Evolutionary conservation across 2,797 vertebrate genomes (phyloP).

Genomic region (Hafferia zeledoni): DNA sequence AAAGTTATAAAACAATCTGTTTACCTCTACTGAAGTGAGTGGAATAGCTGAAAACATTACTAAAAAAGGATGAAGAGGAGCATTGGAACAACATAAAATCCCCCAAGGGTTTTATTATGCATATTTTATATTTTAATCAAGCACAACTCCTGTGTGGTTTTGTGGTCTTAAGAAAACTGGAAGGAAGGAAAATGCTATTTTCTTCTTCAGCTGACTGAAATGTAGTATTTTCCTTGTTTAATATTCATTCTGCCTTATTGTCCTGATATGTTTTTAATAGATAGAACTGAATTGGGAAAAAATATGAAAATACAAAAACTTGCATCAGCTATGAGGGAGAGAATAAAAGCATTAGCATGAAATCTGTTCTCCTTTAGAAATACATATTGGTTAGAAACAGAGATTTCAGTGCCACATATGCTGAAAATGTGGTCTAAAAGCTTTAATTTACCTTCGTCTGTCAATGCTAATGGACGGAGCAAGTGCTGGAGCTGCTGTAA

Average conservation of each 20-base stretch:
- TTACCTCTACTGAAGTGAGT: background rate
- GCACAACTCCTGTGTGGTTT: constrained; percentile 26
- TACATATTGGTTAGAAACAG: background rate
- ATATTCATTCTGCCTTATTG: background rate
- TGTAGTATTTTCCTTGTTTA: constrained; percentile 34
- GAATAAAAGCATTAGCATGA: background rate
- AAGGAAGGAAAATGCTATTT: constrained; percentile 23
- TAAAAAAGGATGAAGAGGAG: background rate
- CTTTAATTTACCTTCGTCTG: constrained; percentile 67
- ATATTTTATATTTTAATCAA: constrained; percentile 32
- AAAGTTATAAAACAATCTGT: constrained; percentile 37
- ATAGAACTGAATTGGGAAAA: background rate
- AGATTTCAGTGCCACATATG: constrained; percentile 22
- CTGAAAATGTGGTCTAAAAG: constrained; percentile 56
- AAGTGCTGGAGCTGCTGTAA: constrained; percentile 69
- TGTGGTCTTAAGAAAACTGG: constrained; percentile 32
- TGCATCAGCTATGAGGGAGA: background rate
- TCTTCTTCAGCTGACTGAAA: constrained; percentile 40
- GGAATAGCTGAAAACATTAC: constrained; percentile 11
- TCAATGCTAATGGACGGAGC: constrained; percentile 68
- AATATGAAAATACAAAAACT: background rate
- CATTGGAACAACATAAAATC: background rate
- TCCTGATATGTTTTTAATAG: background rate
- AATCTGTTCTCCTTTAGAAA: background rate
- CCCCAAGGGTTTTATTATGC: background rate